Conservation (phyloP, 2,113 vertebrate species). For the Lepus europaeus region DNA sequence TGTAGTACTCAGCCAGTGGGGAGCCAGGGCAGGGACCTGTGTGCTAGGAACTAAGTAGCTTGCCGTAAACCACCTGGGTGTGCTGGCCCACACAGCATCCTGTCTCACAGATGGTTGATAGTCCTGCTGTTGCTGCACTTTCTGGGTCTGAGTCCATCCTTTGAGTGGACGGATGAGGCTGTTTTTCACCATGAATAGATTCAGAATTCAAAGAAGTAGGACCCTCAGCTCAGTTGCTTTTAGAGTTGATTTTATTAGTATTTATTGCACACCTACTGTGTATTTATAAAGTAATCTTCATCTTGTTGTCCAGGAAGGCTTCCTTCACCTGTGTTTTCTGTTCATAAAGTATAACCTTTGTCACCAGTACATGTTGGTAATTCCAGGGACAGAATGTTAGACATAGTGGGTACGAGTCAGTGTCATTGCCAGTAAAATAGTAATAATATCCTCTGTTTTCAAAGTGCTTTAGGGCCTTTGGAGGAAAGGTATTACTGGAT, state of each 20-base stretch:
- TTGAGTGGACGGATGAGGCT: no score
- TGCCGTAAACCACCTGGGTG: no score
- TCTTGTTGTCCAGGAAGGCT: conserved; percentile 40
- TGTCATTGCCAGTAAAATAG: conserved; percentile 69
- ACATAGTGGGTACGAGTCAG: conserved; percentile 21
- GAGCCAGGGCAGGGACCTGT: no score
- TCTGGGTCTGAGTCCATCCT: no score
- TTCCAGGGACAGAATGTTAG: conserved; percentile 52
- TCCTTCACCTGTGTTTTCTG: neutral
- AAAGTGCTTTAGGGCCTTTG: conserved; percentile 76
- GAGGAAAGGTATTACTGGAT: conserved; percentile 65
- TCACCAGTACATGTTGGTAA: conserved; percentile 41
- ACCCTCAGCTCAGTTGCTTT: conserved; percentile 36
- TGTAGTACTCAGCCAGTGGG: no score
- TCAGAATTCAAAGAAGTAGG: conserved; percentile 35
- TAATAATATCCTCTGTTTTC: conserved; percentile 73
- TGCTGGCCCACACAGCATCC: no score
- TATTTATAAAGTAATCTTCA: conserved; percentile 59
- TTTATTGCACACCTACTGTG: conserved; percentile 38
- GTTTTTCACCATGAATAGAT: neutral
- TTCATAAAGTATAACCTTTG: conserved; percentile 65
- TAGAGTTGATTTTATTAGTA: conserved; percentile 29
- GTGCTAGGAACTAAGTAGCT: no score
- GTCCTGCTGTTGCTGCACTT: no score
- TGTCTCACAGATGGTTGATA: no score